These are phyloP conservation scores for Drosophila aff. DNA, from an alignment of 1,140 invertebrate genomes.

Conservation along the genomic window DNA sequence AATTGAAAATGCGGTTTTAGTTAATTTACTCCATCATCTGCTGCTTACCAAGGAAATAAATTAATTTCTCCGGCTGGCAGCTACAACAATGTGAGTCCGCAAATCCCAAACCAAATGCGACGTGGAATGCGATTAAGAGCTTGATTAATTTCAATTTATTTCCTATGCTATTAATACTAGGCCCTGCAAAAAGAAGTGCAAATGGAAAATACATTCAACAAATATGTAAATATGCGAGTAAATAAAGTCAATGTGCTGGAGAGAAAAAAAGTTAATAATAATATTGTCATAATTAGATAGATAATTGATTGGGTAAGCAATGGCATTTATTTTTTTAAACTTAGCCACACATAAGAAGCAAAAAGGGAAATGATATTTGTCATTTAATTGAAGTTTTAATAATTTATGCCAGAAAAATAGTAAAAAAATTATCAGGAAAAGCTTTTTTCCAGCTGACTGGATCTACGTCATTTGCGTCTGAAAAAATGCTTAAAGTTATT, in stretches of 20 bases:
- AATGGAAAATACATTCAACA: conserved; percentile 45
- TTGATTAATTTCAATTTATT: conserved; percentile 78
- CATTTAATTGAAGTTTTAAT: conserved; percentile 26
- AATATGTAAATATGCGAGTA: conserved; percentile 52
- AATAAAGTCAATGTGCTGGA: conserved; percentile 32
- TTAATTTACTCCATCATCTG: conserved; percentile 69
- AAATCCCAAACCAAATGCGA: conserved; percentile 41
- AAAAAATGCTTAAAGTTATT: neutral
- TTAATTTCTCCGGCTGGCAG: conserved; percentile 57
- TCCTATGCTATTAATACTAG: conserved; percentile 45
- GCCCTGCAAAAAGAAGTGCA: conserved; percentile 9
- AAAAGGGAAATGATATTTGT: conserved; percentile 6
- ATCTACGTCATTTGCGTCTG: conserved; percentile 31
- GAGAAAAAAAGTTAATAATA: conserved; percentile 18
- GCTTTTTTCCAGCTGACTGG: conserved; percentile 38
- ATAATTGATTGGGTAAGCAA: conserved; percentile 55
- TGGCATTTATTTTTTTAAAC: conserved; percentile 20
- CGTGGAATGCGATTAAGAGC: conserved; percentile 72
- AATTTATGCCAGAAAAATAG: conserved; percentile 3
- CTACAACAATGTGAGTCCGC: conserved; percentile 31
- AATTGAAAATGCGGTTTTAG: conserved; percentile 74
- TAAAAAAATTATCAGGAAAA: conserved; percentile 22
- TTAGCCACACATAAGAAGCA: conserved; percentile 4
- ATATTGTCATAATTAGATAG: conserved; percentile 45
- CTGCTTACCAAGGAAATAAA: conserved; percentile 75